Evolutionary conservation across 2,797 vertebrate genomes (phyloP).

Genomic region (Sarcophilus harrisii): DNA sequence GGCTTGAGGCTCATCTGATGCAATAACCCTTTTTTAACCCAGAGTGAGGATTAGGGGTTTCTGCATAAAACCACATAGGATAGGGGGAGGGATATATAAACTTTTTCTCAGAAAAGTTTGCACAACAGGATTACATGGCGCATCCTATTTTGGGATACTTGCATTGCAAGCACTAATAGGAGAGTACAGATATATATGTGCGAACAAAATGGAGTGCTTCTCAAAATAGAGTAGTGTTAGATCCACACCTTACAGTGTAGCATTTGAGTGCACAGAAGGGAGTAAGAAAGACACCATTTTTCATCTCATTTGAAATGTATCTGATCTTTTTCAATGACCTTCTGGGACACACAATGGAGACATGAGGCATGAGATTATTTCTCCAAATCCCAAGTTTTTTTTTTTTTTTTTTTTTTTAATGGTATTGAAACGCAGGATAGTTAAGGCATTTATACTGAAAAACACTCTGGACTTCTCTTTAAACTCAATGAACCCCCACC

Average conservation of each 20-base stretch:
- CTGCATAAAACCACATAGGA: neutral
- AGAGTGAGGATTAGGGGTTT: neutral
- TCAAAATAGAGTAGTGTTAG: neutral
- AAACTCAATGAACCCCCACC: neutral
- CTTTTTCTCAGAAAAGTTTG: neutral
- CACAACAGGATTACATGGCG: neutral
- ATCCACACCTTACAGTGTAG: neutral
- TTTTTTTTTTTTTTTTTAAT: neutral
- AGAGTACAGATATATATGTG: neutral
- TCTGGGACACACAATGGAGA: neutral
- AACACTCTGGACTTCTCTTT: neutral
- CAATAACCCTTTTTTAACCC: neutral
- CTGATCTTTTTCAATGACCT: neutral
- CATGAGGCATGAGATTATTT: neutral
- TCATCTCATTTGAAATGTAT: neutral
- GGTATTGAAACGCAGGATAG: neutral
- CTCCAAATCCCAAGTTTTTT: neutral
- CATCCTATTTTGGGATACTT: neutral
- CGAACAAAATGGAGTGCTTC: neutral
- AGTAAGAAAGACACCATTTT: neutral
- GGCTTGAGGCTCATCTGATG: neutral
- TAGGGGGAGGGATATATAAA: neutral
- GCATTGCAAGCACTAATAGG: neutral
- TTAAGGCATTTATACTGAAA: neutral
- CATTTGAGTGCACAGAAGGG: neutral